These are phyloP conservation scores for Pristionchus japonicus DNA, from an alignment of 2,888 invertebrate genomes.

Conservation along the genomic window DNA sequence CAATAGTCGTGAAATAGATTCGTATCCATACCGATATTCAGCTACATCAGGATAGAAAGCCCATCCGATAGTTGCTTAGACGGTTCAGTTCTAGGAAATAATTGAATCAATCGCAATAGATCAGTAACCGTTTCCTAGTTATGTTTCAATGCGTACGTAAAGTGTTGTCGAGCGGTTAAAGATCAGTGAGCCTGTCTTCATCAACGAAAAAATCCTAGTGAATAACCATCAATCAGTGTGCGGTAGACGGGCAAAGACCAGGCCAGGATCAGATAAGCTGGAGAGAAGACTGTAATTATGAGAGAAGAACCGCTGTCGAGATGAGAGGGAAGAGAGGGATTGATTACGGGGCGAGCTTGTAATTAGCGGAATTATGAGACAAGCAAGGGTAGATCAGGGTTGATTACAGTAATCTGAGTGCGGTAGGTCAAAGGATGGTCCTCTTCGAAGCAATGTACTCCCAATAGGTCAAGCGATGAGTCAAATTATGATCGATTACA, in stretches of 20 bases:
- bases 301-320: conserved; percentile 10
- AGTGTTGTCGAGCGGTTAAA: neutral
- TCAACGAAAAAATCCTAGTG: neutral
- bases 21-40: too few relatives aligned
- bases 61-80: too few relatives aligned
- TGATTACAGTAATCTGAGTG: neutral
- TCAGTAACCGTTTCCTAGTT: too few relatives aligned
- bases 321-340: conserved; percentile 1
- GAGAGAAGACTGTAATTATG: neutral
- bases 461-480: too few relatives aligned
- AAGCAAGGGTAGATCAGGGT: neutral
- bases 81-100: too few relatives aligned
- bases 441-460: too few relatives aligned
- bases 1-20: neutral
- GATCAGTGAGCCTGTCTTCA: neutral
- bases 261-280: neutral
- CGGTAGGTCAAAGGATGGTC: neutral
- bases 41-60: too few relatives aligned
- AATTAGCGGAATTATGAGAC: conserved; percentile 4
- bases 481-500: too few relatives aligned
- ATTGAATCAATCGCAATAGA: too few relatives aligned
- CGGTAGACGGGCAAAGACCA: neutral
- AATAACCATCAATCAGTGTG: conserved; percentile 5
- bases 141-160: neutral
- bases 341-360: neutral